These are phyloP conservation scores for Crocuta crocuta DNA, from an alignment of 2,113 vertebrate genomes.

Conservation along the genomic window DNA sequence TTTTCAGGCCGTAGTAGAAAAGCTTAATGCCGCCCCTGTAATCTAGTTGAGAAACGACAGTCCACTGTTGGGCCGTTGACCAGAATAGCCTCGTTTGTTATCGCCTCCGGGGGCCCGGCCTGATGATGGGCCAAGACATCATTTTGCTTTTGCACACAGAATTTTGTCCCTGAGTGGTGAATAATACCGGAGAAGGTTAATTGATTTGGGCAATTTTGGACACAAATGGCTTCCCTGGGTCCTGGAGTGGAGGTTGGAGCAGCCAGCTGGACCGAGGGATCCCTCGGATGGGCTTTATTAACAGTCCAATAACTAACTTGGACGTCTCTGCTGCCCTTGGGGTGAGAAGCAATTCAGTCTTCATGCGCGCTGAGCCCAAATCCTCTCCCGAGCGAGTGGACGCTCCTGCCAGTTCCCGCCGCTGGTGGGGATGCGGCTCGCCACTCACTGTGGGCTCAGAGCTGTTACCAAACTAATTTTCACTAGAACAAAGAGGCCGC, in stretches of 20 bases:
- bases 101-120: conserved; percentile 26
- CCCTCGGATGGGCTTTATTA: neutral
- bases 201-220: conserved; percentile 69
- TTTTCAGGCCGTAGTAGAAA: neutral
- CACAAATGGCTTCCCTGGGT: conserved; percentile 34
- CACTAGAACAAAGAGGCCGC: conserved; percentile 78
- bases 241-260: conserved; percentile 16
- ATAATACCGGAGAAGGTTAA: conserved; percentile 71
- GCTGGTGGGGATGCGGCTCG: neutral
- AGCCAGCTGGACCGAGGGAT: neutral
- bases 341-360: neutral
- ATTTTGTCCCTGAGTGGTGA: conserved; percentile 61
- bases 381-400: conserved; percentile 6
- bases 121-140: conserved; percentile 55
- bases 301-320: conserved; percentile 36
- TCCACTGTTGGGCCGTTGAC: neutral
- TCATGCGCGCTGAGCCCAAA: neutral
- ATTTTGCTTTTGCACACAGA: conserved; percentile 49
- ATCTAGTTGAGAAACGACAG: neutral
- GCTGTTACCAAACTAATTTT: conserved; percentile 76
- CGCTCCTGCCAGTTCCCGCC: conserved; percentile 29
- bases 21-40: neutral
- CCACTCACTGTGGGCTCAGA: conserved; percentile 9
- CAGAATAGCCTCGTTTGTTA: neutral
- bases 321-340: neutral